Conservation (phyloP, 2,888 invertebrate species). For the Trissonchulus latispiculum region DNA sequence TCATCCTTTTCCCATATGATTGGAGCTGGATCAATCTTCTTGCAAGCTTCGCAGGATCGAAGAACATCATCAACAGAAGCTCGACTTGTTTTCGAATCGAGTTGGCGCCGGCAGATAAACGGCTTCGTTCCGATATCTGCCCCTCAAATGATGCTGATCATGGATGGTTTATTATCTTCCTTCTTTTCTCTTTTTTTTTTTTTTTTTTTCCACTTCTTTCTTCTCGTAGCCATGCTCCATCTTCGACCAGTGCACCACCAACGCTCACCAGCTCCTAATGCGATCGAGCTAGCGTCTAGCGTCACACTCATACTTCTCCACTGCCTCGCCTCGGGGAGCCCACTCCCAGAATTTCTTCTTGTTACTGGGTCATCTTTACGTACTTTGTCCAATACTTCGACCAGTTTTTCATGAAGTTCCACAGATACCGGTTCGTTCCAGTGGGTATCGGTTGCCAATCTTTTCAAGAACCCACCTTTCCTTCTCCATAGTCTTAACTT, state of each 20-base stretch:
- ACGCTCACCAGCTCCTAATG: background rate
- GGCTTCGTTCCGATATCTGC: too few relatives aligned
- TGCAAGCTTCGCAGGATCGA: background rate
- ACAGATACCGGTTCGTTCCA: background rate
- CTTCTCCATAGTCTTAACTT: too few relatives aligned
- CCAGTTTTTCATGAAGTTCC: too few relatives aligned
- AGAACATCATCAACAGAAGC: background rate
- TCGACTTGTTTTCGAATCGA: too few relatives aligned
- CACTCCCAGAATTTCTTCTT: background rate
- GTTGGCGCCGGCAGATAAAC: too few relatives aligned
- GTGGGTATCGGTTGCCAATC: background rate
- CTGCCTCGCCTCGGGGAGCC: background rate
- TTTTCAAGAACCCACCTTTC: too few relatives aligned
- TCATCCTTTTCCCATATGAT: background rate
- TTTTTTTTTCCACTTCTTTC: too few relatives aligned
- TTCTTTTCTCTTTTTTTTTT: too few relatives aligned
- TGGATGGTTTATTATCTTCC: too few relatives aligned
- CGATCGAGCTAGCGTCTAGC: background rate
- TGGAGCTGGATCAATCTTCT: background rate
- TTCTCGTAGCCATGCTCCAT: background rate
- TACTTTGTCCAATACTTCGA: background rate
- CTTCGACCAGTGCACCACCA: too few relatives aligned
- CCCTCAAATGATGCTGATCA: too few relatives aligned
- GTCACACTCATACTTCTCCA: constrained; percentile 1
- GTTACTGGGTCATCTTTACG: background rate